Evolutionary conservation across 2,113 vertebrate species (phyloP).

Genomic region (Ploceus nigricollis): DNA sequence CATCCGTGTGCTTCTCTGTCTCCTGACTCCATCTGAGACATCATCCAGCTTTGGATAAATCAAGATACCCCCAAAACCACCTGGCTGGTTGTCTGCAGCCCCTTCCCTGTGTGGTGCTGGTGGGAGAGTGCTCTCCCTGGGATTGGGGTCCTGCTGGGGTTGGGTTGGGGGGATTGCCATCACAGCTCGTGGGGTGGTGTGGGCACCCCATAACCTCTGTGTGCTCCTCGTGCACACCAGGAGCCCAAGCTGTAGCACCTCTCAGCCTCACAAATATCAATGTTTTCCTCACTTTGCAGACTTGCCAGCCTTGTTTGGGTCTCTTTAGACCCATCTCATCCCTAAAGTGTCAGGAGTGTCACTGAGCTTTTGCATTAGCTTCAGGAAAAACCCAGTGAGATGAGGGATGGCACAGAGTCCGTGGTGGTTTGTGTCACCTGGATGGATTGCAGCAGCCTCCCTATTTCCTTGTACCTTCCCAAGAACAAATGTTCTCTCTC

Average conservation of each 20-base stretch:
- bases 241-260: background rate
- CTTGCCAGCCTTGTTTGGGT: background rate
- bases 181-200: fast-evolving
- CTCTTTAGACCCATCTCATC: background rate
- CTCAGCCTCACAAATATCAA: background rate
- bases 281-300: background rate
- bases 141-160: background rate
- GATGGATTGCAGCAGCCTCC: background rate
- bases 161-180: background rate
- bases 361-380: background rate
- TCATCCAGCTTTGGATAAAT: background rate
- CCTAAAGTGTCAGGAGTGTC: background rate
- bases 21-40: background rate
- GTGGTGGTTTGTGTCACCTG: background rate
- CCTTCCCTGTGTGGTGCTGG: background rate
- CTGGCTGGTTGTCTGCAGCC: background rate
- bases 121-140: background rate
- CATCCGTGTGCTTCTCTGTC: background rate
- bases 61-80: fast-evolving
- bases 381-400: background rate
- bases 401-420: background rate
- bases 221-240: background rate
- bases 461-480: conserved; percentile 11
- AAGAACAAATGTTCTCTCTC: conserved; percentile 53
- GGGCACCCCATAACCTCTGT: fast-evolving